Evolutionary conservation across 2,888 invertebrate species (phyloP).

Genomic region (Diachrysia chrysitis): DNA sequence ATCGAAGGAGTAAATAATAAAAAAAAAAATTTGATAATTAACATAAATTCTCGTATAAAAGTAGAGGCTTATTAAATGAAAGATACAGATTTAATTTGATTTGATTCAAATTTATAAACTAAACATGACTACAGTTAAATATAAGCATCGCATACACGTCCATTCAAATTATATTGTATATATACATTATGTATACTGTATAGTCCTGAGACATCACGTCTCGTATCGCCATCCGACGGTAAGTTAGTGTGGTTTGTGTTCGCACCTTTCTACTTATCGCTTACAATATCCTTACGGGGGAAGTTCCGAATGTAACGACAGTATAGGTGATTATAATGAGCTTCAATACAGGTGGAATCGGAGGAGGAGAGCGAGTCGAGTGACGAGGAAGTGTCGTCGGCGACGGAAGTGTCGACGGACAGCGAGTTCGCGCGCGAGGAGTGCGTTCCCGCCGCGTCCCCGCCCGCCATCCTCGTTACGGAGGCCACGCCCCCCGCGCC

Average conservation of each 20-base stretch:
- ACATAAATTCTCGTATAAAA: no score
- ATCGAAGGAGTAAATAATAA: no score
- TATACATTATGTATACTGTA: conserved; percentile 55
- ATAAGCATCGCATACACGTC: conserved; percentile 17
- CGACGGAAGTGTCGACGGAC: conserved; percentile 97
- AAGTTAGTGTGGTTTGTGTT: conserved; percentile 78
- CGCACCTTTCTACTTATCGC: conserved; percentile 60
- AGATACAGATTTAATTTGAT: no score
- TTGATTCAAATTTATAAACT: no score
- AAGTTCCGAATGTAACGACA: neutral
- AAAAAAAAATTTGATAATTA: no score
- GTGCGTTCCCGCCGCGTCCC: conserved; percentile 91
- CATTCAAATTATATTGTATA: conserved; percentile 41
- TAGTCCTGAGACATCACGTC: conserved; percentile 32
- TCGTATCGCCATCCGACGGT: conserved; percentile 68
- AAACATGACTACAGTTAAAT: no score
- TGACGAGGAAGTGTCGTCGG: conserved; percentile 94
- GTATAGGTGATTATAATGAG: conserved; percentile 43
- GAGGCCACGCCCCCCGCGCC: conserved; percentile 90
- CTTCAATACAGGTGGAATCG: conserved; percentile 81
- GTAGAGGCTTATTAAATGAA: no score
- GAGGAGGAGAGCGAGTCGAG: conserved; percentile 90
- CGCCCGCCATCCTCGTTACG: conserved; percentile 93
- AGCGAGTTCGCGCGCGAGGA: conserved; percentile 97
- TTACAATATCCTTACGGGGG: conserved; percentile 23